phyloP scores from a whole-genome alignment of 2,888 invertebrate species.

The Noctua fimbriata region DNA sequence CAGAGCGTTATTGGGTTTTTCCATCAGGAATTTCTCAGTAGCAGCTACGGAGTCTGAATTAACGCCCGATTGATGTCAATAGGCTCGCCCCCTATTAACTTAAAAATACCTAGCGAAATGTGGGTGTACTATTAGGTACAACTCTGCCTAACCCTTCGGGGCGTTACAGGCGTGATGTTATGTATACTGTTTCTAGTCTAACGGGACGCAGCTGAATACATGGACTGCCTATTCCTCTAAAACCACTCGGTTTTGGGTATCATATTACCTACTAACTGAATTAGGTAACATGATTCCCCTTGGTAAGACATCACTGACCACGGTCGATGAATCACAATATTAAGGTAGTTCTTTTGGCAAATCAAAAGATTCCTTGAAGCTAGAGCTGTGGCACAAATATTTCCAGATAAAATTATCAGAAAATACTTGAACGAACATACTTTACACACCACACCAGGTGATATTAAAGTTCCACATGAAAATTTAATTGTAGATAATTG shows the following conservation, averaged over 20 bases:
- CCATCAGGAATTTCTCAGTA: too few relatives aligned
- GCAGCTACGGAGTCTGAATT: too few relatives aligned
- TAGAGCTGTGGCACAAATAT: background rate
- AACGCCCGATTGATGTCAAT: too few relatives aligned
- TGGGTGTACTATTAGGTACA: too few relatives aligned
- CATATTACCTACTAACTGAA: too few relatives aligned
- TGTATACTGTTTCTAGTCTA: too few relatives aligned
- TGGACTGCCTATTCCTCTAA: background rate
- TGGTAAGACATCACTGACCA: background rate
- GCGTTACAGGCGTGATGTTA: too few relatives aligned
- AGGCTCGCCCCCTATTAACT: too few relatives aligned
- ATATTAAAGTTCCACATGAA: constrained; percentile 46
- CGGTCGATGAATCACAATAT: background rate
- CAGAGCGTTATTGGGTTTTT: too few relatives aligned
- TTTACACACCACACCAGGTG: constrained; percentile 13
- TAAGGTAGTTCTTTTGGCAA: background rate
- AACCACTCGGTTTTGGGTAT: background rate
- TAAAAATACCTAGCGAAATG: too few relatives aligned
- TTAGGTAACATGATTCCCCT: background rate
- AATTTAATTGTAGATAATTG: constrained; percentile 56
- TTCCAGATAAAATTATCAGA: constrained; percentile 6
- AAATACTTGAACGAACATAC: constrained; percentile 13
- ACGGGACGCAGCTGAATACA: too few relatives aligned
- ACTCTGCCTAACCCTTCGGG: too few relatives aligned
- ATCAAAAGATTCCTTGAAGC: background rate